Conservation (phyloP, 2,113 vertebrate genomes). For the Chaetura pelagica region DNA sequence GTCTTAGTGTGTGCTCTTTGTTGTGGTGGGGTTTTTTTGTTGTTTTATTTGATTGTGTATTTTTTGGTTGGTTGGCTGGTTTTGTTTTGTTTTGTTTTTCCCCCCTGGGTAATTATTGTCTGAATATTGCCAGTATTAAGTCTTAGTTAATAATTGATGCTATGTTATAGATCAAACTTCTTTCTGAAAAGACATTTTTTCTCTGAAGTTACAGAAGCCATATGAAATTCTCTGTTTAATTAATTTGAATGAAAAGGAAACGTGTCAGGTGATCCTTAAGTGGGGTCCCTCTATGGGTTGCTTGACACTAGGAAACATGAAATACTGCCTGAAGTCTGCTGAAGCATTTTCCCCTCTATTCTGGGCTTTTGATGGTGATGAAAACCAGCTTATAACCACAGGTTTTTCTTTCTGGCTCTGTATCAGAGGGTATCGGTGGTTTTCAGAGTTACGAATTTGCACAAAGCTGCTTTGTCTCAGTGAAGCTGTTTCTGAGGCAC, state of each 20-base stretch:
- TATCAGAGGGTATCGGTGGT: not conserved
- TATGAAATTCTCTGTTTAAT: not conserved
- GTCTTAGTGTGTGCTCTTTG: not conserved
- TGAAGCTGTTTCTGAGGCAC: not conserved
- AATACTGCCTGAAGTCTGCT: not conserved
- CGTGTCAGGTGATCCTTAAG: not conserved
- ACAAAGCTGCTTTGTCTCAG: not conserved
- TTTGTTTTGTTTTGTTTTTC: too few relatives aligned
- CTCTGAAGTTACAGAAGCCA: not conserved
- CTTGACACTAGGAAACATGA: not conserved
- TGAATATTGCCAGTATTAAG: not conserved
- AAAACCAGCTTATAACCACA: not conserved
- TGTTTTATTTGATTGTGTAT: too few relatives aligned
- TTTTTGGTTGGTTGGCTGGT: too few relatives aligned
- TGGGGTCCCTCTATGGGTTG: not conserved
- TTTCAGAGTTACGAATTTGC: not conserved
- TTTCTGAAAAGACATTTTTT: not conserved
- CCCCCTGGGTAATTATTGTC: not conserved
- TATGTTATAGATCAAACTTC: not conserved
- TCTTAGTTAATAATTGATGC: slow-evolving; percentile 8
- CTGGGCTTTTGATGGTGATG: not conserved
- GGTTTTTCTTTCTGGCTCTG: not conserved
- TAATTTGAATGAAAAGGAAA: not conserved
- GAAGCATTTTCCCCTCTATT: not conserved
- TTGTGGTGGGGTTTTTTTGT: not conserved